Conservation (phyloP, 2,113 vertebrate species). For the Dromiciops gliroides region DNA sequence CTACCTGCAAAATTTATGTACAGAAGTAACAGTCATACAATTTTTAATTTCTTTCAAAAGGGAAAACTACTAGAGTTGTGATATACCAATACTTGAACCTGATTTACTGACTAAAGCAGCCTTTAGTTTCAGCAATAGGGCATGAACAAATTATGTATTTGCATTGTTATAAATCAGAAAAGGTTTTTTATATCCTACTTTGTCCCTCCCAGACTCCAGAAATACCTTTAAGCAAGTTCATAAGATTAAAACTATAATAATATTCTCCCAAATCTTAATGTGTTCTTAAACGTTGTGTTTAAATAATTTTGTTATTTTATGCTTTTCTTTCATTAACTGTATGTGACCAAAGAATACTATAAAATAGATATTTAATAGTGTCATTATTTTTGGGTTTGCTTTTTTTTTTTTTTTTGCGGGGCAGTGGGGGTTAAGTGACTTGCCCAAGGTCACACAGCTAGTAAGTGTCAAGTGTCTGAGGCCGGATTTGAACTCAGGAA, state of each 20-base stretch:
- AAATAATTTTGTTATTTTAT: neutral
- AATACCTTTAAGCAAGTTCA: neutral
- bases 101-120: neutral
- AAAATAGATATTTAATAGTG: neutral
- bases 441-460: no score
- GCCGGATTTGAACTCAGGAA: no score
- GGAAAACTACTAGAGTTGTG: slow-evolving; percentile 8
- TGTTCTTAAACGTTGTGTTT: neutral
- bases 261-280: neutral
- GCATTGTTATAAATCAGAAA: neutral
- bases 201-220: neutral
- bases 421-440: no score
- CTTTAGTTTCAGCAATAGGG: neutral
- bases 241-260: neutral
- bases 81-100: neutral
- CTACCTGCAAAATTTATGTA: neutral
- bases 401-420: no score
- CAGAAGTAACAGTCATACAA: neutral
- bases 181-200: neutral
- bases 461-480: no score
- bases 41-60: neutral
- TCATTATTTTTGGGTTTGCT: no score
- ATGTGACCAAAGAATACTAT: neutral
- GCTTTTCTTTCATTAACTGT: neutral
- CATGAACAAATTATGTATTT: neutral